These are phyloP conservation scores for Myotis daubentonii DNA, from an alignment of 2,797 vertebrate species.

Conservation along the genomic window DNA sequence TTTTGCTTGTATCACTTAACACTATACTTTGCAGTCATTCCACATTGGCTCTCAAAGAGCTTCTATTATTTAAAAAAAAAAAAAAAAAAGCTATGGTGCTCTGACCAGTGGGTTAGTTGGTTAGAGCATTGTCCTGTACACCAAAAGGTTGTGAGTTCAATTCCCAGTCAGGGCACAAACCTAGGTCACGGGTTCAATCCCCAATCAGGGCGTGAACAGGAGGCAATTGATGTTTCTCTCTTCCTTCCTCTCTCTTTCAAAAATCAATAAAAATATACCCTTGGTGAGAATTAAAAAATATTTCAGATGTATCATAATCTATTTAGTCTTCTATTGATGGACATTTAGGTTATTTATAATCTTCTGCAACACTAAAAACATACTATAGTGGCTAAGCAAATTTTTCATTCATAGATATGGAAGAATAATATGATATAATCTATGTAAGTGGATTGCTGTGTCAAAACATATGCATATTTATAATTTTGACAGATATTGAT, in stretches of 20 bases:
- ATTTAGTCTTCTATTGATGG: neutral
- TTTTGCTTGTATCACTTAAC: conserved; percentile 26
- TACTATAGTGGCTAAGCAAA: neutral
- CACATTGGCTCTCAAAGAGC: neutral
- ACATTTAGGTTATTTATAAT: neutral
- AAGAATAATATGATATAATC: neutral
- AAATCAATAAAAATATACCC: neutral
- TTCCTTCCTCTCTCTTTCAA: neutral
- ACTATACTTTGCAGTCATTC: neutral
- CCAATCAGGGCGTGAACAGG: rapidly evolving
- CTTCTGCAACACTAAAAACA: neutral
- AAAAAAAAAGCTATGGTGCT: neutral
- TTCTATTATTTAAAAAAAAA: neutral
- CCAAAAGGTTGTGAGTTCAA: neutral
- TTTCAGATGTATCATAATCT: conserved; percentile 28
- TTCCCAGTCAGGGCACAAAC: neutral
- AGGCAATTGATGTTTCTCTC: neutral
- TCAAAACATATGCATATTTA: neutral
- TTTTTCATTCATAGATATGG: conserved; percentile 29
- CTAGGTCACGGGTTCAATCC: neutral
- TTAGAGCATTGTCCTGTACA: neutral
- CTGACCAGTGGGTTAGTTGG: neutral
- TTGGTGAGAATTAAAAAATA: neutral
- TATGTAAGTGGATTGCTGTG: neutral
- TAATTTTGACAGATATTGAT: neutral